Conservation (phyloP, 2,797 vertebrate genomes). For the Pampus argenteus region DNA sequence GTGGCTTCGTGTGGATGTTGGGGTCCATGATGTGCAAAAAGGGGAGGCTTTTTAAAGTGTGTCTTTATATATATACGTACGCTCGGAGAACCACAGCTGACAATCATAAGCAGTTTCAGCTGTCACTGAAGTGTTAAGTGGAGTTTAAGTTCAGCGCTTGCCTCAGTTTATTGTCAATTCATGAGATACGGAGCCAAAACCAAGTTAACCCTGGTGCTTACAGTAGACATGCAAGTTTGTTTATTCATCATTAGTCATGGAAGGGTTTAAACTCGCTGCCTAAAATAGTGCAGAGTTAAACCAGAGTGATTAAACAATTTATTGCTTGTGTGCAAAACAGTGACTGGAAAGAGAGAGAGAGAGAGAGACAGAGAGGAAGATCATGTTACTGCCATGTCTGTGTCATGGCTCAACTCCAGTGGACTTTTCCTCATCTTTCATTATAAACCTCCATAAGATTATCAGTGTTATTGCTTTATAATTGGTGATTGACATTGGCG, state of each 20-base stretch:
- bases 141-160: not conserved
- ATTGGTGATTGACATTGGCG: constrained; percentile 66
- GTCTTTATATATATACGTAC: not conserved
- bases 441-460: constrained; percentile 59
- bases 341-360: constrained; percentile 13
- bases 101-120: not conserved
- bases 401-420: constrained; percentile 71
- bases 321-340: constrained; percentile 43
- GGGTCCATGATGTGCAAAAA: constrained; percentile 14
- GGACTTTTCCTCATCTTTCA: constrained; percentile 68
- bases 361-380: constrained; percentile 41
- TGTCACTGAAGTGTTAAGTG: constrained; percentile 10
- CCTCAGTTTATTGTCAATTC: not conserved
- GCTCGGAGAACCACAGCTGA: not conserved
- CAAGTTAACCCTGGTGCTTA: constrained; percentile 6
- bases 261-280: constrained; percentile 31
- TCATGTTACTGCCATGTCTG: constrained; percentile 74
- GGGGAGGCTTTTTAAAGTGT: not conserved
- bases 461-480: constrained; percentile 63
- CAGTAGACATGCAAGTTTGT: constrained; percentile 4
- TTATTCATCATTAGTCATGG: constrained; percentile 38
- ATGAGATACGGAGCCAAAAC: constrained; percentile 21
- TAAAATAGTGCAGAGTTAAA: constrained; percentile 57
- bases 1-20: constrained; percentile 26
- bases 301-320: constrained; percentile 45